Conservation (phyloP, 1,140 invertebrate species). For the Drosophila sproati region DNA sequence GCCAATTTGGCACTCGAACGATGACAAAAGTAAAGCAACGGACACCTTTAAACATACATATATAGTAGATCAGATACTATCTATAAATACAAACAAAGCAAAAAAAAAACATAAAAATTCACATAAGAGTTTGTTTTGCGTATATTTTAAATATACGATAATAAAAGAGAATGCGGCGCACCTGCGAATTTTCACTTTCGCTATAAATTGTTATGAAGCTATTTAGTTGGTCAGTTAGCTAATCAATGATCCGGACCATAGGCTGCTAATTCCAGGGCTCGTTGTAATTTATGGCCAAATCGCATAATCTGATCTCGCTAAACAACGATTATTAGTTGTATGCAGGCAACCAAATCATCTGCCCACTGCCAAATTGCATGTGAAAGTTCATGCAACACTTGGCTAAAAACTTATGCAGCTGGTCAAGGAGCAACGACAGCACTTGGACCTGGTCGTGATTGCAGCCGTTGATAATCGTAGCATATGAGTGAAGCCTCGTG, state of each 20-base stretch:
- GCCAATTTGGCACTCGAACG: slow-evolving; percentile 14
- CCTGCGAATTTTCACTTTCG: slow-evolving; percentile 43
- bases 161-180: slow-evolving; percentile 43
- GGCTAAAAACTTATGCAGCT: slow-evolving; percentile 6
- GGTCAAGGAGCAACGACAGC: slow-evolving; percentile 34
- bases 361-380: slow-evolving; percentile 49
- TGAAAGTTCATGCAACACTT: slow-evolving; percentile 63
- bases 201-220: slow-evolving; percentile 38
- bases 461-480: slow-evolving; percentile 70
- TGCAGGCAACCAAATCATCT: neutral
- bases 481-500: slow-evolving; percentile 58
- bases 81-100: slow-evolving; percentile 7
- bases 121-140: slow-evolving; percentile 4
- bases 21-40: slow-evolving; percentile 23
- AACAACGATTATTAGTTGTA: slow-evolving; percentile 57
- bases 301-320: slow-evolving; percentile 51
- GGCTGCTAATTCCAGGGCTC: slow-evolving; percentile 30
- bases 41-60: slow-evolving; percentile 1
- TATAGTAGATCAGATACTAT: slow-evolving; percentile 18
- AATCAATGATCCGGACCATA: slow-evolving; percentile 38
- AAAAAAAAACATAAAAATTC: slow-evolving; percentile 9
- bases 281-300: slow-evolving; percentile 43
- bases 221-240: slow-evolving; percentile 25
- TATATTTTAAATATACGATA: neutral
- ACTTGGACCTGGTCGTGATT: slow-evolving; percentile 52